phyloP scores from a whole-genome alignment of 2,888 invertebrate species.

The Eristalinus sepulchralis region DNA sequence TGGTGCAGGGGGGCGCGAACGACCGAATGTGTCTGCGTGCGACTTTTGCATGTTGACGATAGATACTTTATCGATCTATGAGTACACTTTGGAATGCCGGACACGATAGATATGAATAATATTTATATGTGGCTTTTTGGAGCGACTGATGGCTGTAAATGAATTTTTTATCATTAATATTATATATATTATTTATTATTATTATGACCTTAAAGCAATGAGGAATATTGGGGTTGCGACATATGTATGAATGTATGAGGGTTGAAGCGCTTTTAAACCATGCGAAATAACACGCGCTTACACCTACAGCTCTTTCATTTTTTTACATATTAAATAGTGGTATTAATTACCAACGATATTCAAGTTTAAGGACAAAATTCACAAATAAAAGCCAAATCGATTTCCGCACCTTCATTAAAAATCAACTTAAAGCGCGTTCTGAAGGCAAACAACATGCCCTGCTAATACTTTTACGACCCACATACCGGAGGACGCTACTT shows the following conservation, averaged over 20 bases:
- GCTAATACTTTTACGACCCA: slow-evolving; percentile 31
- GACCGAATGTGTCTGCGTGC: slow-evolving; percentile 34
- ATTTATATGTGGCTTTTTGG: neutral
- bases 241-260: too few species aligned
- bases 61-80: slow-evolving; percentile 55
- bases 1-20: neutral
- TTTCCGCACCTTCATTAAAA: slow-evolving; percentile 13
- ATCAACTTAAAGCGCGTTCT: slow-evolving; percentile 9
- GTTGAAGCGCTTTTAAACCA: neutral
- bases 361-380: neutral
- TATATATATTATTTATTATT: too few species aligned
- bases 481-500: neutral
- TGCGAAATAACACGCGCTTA: neutral
- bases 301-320: neutral
- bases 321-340: neutral
- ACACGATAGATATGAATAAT: slow-evolving; percentile 57
- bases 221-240: too few species aligned
- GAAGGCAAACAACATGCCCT: slow-evolving; percentile 6
- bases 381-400: neutral
- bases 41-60: slow-evolving; percentile 58
- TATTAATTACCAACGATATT: neutral
- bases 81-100: slow-evolving; percentile 68
- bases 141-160: slow-evolving; percentile 35
- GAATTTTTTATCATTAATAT: too few species aligned
- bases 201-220: too few species aligned